phyloP scores from a whole-genome alignment of 2,113 vertebrate species.

The Planiliza haematocheilus region DNA sequence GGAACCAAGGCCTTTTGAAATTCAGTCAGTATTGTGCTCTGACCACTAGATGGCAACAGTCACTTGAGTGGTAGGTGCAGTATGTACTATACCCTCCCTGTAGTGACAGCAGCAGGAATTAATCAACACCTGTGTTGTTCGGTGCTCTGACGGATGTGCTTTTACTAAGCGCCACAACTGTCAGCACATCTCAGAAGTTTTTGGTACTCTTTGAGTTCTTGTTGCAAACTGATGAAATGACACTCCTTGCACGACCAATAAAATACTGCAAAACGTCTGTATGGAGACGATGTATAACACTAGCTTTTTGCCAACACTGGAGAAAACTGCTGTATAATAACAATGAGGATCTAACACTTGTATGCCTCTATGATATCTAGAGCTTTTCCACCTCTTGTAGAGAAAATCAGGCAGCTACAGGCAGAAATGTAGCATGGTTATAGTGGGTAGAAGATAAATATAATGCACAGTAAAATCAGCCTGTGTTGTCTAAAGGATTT shows the following conservation, averaged over 20 bases:
- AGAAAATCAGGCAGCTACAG: background rate
- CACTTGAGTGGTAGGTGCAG: background rate
- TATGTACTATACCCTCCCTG: background rate
- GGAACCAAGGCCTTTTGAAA: background rate
- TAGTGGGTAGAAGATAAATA: background rate
- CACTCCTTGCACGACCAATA: background rate
- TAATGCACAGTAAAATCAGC: constrained; percentile 17
- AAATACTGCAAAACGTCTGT: background rate
- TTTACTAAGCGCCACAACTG: background rate
- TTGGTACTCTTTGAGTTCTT: background rate
- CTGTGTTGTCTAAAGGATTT: constrained; percentile 2
- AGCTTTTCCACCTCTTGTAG: constrained; percentile 1
- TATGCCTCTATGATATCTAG: background rate
- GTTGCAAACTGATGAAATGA: background rate
- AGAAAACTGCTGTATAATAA: constrained; percentile 30
- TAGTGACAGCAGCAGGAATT: constrained; percentile 2
- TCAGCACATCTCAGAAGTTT: constrained; percentile 15
- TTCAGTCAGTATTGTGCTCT: background rate
- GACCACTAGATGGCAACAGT: constrained; percentile 63
- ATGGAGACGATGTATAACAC: background rate
- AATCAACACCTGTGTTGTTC: background rate
- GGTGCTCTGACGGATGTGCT: background rate
- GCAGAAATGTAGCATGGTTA: constrained; percentile 39
- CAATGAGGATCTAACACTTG: constrained; percentile 11
- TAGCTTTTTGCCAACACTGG: constrained; percentile 34